Evolutionary conservation across 2,113 vertebrate species (phyloP).

Genomic region (Silurus meridionalis): DNA sequence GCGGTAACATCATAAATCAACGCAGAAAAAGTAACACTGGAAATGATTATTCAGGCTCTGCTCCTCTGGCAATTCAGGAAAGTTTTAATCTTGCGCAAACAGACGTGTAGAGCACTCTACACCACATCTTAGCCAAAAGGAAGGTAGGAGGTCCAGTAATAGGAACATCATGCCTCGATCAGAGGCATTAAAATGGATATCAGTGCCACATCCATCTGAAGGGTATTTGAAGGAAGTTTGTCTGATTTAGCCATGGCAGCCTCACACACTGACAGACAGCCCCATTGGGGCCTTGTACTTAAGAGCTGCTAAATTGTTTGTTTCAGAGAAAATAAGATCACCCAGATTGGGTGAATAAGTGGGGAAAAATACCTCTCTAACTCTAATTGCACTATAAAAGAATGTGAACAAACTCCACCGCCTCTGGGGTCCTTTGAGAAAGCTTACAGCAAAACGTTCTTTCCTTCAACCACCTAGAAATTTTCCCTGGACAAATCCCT

Average conservation of each 20-base stretch:
- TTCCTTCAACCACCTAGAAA: not conserved
- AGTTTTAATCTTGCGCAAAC: conserved; percentile 13
- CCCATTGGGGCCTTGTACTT: conserved; percentile 18
- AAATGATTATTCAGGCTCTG: conserved; percentile 28
- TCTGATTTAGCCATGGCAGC: conserved; percentile 21
- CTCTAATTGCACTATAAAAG: conserved; percentile 26
- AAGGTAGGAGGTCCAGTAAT: not conserved
- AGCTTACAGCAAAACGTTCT: conserved; percentile 35
- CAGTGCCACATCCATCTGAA: conserved; percentile 20
- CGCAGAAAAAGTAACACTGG: not conserved
- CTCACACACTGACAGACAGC: conserved; percentile 5
- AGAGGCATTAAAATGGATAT: conserved; percentile 18
- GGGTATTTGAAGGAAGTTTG: conserved; percentile 12
- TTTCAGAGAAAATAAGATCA: conserved; percentile 11
- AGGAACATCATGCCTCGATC: conserved; percentile 4
- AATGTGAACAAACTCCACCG: conserved; percentile 12
- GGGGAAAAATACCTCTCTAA: not conserved
- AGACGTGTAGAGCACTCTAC: not conserved
- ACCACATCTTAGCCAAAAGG: conserved; percentile 10
- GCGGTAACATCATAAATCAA: conserved; percentile 30
- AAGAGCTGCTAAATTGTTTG: not conserved
- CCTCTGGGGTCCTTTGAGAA: conserved; percentile 16
- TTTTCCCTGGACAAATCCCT: conserved; percentile 3
- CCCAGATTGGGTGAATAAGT: not conserved
- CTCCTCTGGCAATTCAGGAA: conserved; percentile 20